phyloP scores from a whole-genome alignment of 2,888 invertebrate genomes.

The Pristionchus entomophagus region DNA sequence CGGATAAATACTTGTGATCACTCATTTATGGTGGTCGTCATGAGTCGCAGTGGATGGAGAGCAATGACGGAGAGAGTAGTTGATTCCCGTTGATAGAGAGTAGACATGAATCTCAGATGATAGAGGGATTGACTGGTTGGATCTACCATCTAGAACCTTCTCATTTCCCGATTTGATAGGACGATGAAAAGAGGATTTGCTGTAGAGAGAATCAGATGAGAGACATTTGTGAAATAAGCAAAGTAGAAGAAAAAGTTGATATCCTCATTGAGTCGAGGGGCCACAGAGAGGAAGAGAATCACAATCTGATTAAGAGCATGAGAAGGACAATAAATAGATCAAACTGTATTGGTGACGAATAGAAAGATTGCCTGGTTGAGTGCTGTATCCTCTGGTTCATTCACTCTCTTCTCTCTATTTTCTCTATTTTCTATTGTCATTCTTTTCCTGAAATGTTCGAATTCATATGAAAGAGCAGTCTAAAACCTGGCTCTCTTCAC shows the following conservation, averaged over 20 bases:
- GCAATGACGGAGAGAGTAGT: not conserved
- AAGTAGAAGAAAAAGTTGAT: not conserved
- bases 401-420: not conserved
- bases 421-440: too few species aligned
- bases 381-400: not conserved
- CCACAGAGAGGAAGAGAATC: not conserved
- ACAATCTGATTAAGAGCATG: not conserved
- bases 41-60: not conserved
- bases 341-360: not conserved
- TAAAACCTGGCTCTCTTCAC: not conserved
- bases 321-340: not conserved
- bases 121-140: not conserved
- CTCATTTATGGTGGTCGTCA: not conserved
- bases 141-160: not conserved
- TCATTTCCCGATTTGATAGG: not conserved
- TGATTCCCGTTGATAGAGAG: not conserved
- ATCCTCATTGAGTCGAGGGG: not conserved
- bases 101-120: not conserved
- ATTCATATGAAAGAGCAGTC: not conserved
- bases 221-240: not conserved
- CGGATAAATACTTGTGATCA: not conserved
- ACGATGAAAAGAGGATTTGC: not conserved
- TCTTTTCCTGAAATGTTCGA: not conserved
- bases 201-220: not conserved
- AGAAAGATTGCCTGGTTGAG: not conserved